A percentile compares a stretch with the other conserved stretches of the same genome.
These are phyloP conservation scores for Maconellicoccus hirsutus DNA, from an alignment of 1,140 invertebrate genomes.

Conservation along the genomic window DNA sequence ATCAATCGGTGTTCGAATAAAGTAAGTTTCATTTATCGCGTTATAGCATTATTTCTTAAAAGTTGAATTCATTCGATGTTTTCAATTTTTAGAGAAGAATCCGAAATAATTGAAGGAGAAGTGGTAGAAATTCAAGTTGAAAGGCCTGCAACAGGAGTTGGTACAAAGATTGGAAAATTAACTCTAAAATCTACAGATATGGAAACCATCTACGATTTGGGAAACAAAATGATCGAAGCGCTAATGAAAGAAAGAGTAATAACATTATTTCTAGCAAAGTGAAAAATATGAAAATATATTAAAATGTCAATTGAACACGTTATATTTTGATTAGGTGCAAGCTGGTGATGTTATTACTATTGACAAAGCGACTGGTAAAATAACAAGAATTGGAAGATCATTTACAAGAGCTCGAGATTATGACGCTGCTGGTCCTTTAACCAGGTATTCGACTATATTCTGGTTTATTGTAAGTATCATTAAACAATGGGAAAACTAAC, in stretches of 20 bases:
- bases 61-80: conserved; percentile 28
- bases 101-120: conserved; percentile 97
- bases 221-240: conserved; percentile 97
- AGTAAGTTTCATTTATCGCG: conserved; percentile 47
- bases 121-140: conserved; percentile 97
- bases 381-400: conserved; percentile 85
- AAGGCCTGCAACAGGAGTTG: conserved; percentile 77
- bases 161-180: conserved; percentile 78
- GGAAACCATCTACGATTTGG: conserved; percentile 98
- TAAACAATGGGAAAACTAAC: neutral
- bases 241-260: conserved; percentile 81
- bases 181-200: conserved; percentile 98
- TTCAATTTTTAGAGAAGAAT: conserved; percentile 65
- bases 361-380: conserved; percentile 95
- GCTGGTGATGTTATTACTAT: conserved; percentile 94
- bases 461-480: neutral
- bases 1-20: conserved; percentile 94
- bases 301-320: neutral
- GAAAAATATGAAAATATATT: neutral
- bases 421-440: conserved; percentile 89
- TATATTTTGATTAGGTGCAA: conserved; percentile 49
- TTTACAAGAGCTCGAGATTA: conserved; percentile 94
- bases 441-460: conserved; percentile 35
- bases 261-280: neutral
- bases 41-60: neutral